Base-by-base conservation (phyloP, 1,140 invertebrate species). In the Hyles vespertilio region DNA sequence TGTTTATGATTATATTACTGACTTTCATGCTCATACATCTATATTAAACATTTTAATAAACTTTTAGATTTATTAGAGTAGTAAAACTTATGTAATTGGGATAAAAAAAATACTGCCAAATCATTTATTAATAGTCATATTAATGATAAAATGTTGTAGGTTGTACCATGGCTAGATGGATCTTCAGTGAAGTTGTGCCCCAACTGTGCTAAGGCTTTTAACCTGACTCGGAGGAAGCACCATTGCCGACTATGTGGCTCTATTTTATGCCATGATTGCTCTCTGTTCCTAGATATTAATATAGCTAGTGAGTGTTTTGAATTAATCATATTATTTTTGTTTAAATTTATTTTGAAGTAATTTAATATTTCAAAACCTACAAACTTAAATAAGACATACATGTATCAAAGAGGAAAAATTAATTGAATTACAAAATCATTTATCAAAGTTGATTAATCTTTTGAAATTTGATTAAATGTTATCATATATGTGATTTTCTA, bases 181-280 rank as follows among this genome's bases (percentile, higher is more conserved):
- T 93, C 92, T 50, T 94, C 95, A 70, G 97, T 98, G 0, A 94
- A 94, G 61, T 84, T 97, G 32, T 99, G 98, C 88, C 96, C 97
- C 3, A 94, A 93, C 67, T 99, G 98, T 91, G 96, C 96, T 3
- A 94, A 93, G 79, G 92, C 92, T 51, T 99, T 99, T 82, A 94
- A 95, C 70, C 79, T 99, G 40, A 93, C 96, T 0, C 91, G 96
- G 56, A 90, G 98, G 60, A 96, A 98, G 83, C 98, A 99, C 90
- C 98, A 99, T 87, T 99, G 98, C 79, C 90, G 98, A 66, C 90
- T 99, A 4, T 99, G 98, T 91, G 98, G 98, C 0, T 95, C 95
- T 54, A 95, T 99, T 58, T 95, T 99, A 91, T 99, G 98, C 85
- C 92, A 98, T 80, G 93, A 95, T 67, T 99, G 98, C 84, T 99